phyloP scores from a whole-genome alignment of 1,140 invertebrate species.

The Eupeodes corollae region DNA sequence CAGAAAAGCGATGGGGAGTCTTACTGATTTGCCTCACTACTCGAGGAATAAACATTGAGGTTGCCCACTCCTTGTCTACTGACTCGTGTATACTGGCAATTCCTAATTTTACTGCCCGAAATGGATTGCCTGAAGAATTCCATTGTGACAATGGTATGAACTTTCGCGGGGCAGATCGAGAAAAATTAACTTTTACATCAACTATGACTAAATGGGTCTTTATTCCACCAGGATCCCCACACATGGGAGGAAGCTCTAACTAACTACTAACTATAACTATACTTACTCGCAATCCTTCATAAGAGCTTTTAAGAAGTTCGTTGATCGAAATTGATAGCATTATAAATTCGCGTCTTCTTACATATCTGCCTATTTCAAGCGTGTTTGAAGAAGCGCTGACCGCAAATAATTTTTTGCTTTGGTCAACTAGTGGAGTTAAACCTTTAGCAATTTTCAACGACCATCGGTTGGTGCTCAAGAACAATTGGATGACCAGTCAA shows the following conservation, averaged over 20 bases:
- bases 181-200: too few species aligned
- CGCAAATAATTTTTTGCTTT: too few species aligned
- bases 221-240: too few species aligned
- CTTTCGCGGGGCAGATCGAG: conserved; percentile 20
- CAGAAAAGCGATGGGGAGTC: conserved; percentile 14
- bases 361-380: conserved; percentile 6
- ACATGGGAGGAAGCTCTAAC: too few species aligned
- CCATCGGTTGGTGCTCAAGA: conserved; percentile 10
- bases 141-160: conserved; percentile 35
- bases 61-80: too few species aligned
- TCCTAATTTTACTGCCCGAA: conserved; percentile 32
- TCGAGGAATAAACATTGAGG: conserved; percentile 13
- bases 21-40: conserved; percentile 15
- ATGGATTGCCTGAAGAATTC: too few species aligned
- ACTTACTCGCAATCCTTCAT: background rate
- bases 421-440: too few species aligned
- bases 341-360: too few species aligned
- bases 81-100: conserved; percentile 32
- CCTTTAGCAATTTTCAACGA: conserved; percentile 24
- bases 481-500: too few species aligned
- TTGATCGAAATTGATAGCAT: too few species aligned
- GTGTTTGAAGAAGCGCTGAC: conserved; percentile 18
- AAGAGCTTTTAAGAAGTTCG: too few species aligned
- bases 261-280: conserved; percentile 13
- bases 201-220: too few species aligned